A percentile compares a stretch with the other conserved stretches of the same genome.
phyloP scores from a whole-genome alignment of 1,140 invertebrate genomes.

The Drosophila grimshawi region DNA sequence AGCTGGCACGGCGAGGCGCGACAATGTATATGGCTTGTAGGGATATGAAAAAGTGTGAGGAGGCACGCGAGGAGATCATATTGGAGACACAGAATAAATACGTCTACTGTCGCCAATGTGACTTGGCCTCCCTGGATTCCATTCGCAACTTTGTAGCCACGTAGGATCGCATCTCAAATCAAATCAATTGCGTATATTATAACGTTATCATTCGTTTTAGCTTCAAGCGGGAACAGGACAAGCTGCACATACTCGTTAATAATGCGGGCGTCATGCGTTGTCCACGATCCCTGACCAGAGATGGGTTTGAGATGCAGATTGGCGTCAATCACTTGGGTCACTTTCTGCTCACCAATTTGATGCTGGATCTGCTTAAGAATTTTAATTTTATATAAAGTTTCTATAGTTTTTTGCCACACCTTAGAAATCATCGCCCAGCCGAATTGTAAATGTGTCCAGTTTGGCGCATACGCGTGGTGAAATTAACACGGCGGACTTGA shows the following conservation, averaged over 20 bases:
- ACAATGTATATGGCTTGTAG: slow-evolving; percentile 93
- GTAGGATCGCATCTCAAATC: slow-evolving; percentile 45
- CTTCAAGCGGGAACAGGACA: slow-evolving; percentile 88
- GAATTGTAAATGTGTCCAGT: slow-evolving; percentile 92
- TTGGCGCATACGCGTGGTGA: slow-evolving; percentile 88
- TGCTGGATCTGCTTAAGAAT: slow-evolving; percentile 88
- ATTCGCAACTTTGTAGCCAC: slow-evolving; percentile 90
- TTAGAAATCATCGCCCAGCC: slow-evolving; percentile 90
- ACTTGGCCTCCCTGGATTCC: slow-evolving; percentile 92
- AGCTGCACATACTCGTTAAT: slow-evolving; percentile 93
- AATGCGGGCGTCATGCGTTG: slow-evolving; percentile 95
- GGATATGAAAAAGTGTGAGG: slow-evolving; percentile 89
- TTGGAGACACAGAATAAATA: slow-evolving; percentile 91
- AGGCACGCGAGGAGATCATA: slow-evolving; percentile 91
- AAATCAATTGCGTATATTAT: not conserved
- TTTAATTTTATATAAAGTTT: not conserved
- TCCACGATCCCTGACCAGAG: slow-evolving; percentile 89
- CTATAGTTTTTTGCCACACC: not conserved
- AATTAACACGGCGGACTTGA: slow-evolving; percentile 92
- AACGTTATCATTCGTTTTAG: slow-evolving; percentile 44
- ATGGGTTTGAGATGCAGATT: slow-evolving; percentile 95
- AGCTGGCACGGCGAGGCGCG: slow-evolving; percentile 90
- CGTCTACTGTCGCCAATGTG: slow-evolving; percentile 92
- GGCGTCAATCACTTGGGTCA: slow-evolving; percentile 95
- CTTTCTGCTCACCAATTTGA: slow-evolving; percentile 94